A percentile compares a stretch with the other conserved stretches of the same genome.
Evolutionary conservation across 2,888 invertebrate genomes (phyloP).

Genomic region (Crossocerus cetratus): DNA sequence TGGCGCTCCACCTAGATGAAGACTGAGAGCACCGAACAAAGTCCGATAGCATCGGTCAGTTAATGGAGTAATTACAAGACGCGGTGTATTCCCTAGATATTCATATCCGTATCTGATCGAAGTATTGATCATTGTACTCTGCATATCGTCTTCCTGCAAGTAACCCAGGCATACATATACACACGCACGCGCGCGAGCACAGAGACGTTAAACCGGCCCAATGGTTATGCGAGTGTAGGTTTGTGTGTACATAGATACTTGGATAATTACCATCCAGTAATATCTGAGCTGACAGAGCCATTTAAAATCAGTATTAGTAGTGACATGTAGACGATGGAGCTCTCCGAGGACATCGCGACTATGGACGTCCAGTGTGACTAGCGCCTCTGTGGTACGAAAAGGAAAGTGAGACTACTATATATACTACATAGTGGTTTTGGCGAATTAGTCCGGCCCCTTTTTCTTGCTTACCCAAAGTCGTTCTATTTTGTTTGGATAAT

Average conservation of each 20-base stretch:
- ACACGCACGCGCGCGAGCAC: too few species aligned
- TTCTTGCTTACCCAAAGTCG: constrained; percentile 84
- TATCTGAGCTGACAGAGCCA: constrained; percentile 94
- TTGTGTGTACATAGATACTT: too few species aligned
- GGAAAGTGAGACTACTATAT: too few species aligned
- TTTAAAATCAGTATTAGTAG: constrained; percentile 89
- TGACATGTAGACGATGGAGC: constrained; percentile 82
- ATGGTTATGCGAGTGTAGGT: neutral
- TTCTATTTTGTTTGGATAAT: constrained; percentile 90
- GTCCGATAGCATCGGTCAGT: constrained; percentile 92
- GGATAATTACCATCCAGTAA: constrained; percentile 85
- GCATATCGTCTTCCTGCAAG: constrained; percentile 76
- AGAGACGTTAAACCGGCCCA: too few species aligned
- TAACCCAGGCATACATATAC: neutral
- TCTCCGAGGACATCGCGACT: constrained; percentile 90
- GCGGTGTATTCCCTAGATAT: constrained; percentile 92
- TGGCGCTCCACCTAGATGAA: constrained; percentile 79
- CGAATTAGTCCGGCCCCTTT: neutral
- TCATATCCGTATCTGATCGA: constrained; percentile 86
- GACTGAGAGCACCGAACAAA: constrained; percentile 81
- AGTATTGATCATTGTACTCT: constrained; percentile 81
- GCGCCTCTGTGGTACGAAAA: constrained; percentile 81
- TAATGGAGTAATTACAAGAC: constrained; percentile 94
- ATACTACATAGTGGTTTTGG: too few species aligned
- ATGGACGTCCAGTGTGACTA: constrained; percentile 96